Evolutionary conservation across 2,797 vertebrate genomes (phyloP), one percentile per base, ranked within the genome.

Genomic region (Neosilurus hyrtlii): DNA sequence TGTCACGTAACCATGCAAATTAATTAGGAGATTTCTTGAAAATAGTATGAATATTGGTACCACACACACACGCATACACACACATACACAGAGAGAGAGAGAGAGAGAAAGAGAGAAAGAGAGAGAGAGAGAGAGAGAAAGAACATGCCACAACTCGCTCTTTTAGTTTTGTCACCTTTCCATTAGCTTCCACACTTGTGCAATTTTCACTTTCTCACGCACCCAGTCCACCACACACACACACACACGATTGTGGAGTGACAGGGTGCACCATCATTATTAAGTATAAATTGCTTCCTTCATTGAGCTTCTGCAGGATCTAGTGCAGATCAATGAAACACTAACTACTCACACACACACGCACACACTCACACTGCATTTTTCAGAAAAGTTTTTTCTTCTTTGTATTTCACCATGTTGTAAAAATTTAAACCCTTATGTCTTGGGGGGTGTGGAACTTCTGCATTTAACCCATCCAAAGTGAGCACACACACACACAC

Each of bases 241-340:
- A 12, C 57, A 61, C 70, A 63, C 30, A 63, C 54, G 85, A 83
- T 81, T 52, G 54, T 62, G 80, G 72, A 86, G 90, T 90, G 90
- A 91, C 85, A 74, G 79, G 86, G 87, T 82, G 80, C 88, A 87
- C 65, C 79, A 87, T 87, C 86, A 89, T 91, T 91, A 91, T 92
- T 89, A 91, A 90, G 91, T 91, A 92, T 90, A 92, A 92, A 92
- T 92, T 89, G 90, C 89, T 90, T 89, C 88, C 89, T 90, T 88
- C 88, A 86, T 78, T 86, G 90, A 90, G 88, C 88, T 88, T 81
- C 84, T 91, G 90, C 90, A 68, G 87, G 89, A 91, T 90, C 85
- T 86, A 91, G 89, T 86, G 49, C 84, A 86, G 89, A 93, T 93
- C 92, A 92, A 93, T 93, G 91, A 88, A 20, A 86, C 88, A 87